Evolutionary conservation across 2,797 vertebrate species (phyloP).

Genomic region (Cephalopachus bancanus): DNA sequence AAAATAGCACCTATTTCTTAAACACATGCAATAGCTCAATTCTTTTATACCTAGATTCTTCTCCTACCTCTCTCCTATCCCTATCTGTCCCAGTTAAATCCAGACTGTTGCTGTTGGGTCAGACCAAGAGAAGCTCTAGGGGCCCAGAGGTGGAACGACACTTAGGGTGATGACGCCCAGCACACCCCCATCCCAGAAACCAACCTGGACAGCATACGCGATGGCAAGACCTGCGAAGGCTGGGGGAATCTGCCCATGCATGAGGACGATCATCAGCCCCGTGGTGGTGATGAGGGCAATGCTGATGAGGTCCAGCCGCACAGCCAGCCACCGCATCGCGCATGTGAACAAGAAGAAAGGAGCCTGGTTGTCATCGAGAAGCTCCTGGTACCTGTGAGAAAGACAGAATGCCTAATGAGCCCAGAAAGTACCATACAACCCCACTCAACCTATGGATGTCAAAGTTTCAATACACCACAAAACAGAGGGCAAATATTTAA

Average conservation of each 20-base stretch:
- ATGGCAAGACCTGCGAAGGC: constrained; percentile 96
- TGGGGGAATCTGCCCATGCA: constrained; percentile 94
- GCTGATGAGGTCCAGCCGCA: constrained; percentile 95
- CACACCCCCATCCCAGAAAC: background rate
- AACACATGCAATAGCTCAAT: background rate
- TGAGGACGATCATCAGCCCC: constrained; percentile 95
- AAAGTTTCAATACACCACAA: background rate
- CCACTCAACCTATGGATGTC: fast-evolving
- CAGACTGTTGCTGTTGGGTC: background rate
- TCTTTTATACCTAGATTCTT: background rate
- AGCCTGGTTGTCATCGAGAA: constrained; percentile 95
- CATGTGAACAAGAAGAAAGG: constrained; percentile 95
- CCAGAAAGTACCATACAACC: background rate
- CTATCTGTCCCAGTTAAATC: background rate
- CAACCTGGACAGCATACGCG: constrained; percentile 95
- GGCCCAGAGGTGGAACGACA: background rate
- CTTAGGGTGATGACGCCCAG: background rate
- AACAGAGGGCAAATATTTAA: background rate
- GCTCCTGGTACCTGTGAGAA: constrained; percentile 92
- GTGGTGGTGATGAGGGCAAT: constrained; percentile 95
- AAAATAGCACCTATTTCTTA: constrained; percentile 28
- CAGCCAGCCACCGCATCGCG: constrained; percentile 96
- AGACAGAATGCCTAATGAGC: background rate
- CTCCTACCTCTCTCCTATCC: background rate
- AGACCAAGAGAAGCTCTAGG: background rate